Conservation (phyloP, 1,140 invertebrate genomes). For the Neuroterus valhalla region DNA sequence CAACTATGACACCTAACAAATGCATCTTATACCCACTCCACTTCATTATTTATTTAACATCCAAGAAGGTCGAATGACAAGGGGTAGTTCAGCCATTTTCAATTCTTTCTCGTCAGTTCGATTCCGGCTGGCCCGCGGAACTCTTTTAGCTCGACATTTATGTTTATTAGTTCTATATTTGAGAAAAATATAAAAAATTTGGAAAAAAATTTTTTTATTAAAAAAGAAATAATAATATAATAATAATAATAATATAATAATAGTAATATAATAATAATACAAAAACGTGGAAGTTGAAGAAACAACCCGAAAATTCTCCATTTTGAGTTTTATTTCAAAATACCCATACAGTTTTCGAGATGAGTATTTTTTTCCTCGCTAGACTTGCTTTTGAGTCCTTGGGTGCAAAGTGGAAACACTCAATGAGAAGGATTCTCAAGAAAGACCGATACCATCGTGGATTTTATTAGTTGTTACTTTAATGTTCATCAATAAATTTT, state of each 20-base stretch:
- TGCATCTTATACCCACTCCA: not conserved
- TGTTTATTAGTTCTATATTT: no score
- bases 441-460: constrained; percentile 63
- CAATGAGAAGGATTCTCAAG: constrained; percentile 55
- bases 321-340: not conserved
- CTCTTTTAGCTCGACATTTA: not conserved
- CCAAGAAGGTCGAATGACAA: not conserved
- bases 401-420: constrained; percentile 52
- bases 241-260: no score
- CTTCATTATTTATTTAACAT: not conserved
- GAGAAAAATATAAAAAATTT: no score
- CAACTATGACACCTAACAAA: not conserved
- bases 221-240: no score
- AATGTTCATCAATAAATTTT: not conserved
- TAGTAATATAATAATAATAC: not conserved
- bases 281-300: not conserved
- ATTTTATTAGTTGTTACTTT: constrained; percentile 51
- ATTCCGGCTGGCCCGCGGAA: no score
- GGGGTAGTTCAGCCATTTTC: not conserved
- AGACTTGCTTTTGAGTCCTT: constrained; percentile 54
- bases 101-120: not conserved
- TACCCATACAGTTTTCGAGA: constrained; percentile 37
- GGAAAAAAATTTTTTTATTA: no score
- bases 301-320: not conserved
- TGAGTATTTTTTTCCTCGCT: constrained; percentile 65